Evolutionary conservation across 2,797 vertebrate species (phyloP).

Genomic region (Ispidina picta): DNA sequence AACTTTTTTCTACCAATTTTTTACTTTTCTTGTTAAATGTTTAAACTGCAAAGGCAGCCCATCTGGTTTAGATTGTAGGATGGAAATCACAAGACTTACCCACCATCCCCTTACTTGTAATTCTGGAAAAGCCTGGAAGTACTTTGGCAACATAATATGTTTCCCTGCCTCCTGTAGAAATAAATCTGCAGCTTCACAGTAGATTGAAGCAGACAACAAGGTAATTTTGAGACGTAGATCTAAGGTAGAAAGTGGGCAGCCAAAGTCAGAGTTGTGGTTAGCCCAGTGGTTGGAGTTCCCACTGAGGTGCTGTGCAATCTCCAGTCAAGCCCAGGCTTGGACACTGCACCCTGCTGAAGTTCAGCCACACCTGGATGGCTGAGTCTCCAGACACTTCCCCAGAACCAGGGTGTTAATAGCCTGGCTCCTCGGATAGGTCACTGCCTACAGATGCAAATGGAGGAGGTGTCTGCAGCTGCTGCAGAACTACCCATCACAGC

Average conservation of each 20-base stretch:
- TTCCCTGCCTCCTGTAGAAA: conserved; percentile 62
- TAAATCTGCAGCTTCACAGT: conserved; percentile 55
- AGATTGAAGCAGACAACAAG: conserved; percentile 64
- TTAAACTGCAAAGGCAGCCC: conserved; percentile 41
- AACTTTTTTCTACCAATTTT: conserved; percentile 47
- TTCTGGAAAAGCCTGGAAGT: conserved; percentile 69
- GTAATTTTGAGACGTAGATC: conserved; percentile 30
- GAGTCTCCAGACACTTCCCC: neutral
- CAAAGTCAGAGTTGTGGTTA: neutral
- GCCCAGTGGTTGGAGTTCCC: neutral
- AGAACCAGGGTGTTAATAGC: neutral
- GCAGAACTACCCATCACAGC: neutral
- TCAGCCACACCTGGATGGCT: neutral
- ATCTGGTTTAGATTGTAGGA: conserved; percentile 75
- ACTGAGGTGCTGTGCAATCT: neutral
- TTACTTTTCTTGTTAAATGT: conserved; percentile 20
- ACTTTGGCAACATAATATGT: conserved; percentile 54
- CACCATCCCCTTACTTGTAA: conserved; percentile 64
- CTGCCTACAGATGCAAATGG: neutral
- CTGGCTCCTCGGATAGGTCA: neutral
- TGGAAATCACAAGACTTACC: conserved; percentile 70
- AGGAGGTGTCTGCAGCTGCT: neutral
- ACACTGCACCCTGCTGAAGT: neutral
- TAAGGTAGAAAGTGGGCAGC: neutral
- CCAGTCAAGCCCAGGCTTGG: neutral